A percentile compares a stretch with the other conserved stretches of the same genome.
Conservation (phyloP, 1,140 invertebrate species). For the Berghia stephanieae region DNA sequence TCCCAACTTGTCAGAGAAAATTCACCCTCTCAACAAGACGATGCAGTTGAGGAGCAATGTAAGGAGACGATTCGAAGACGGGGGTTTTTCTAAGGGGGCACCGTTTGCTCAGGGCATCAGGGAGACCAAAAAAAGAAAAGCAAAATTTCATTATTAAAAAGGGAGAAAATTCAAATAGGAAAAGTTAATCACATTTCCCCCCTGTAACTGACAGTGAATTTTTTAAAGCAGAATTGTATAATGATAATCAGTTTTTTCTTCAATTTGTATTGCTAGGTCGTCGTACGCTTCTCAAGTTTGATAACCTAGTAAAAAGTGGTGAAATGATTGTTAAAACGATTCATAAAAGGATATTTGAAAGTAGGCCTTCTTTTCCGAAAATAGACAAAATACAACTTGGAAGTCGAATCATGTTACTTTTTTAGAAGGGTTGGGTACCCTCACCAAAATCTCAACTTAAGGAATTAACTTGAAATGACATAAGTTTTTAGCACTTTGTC, state of each 20-base stretch:
- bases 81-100: slow-evolving; percentile 26
- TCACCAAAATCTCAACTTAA: slow-evolving; percentile 14
- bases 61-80: slow-evolving; percentile 25
- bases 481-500: slow-evolving; percentile 25
- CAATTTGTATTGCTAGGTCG: slow-evolving; percentile 32
- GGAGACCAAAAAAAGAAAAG: slow-evolving; percentile 26
- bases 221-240: slow-evolving; percentile 29
- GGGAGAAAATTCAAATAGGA: slow-evolving; percentile 25
- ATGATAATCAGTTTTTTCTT: slow-evolving; percentile 22
- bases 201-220: slow-evolving; percentile 24
- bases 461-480: slow-evolving; percentile 25
- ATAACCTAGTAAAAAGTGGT: neutral
- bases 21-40: slow-evolving; percentile 27
- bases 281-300: slow-evolving; percentile 21
- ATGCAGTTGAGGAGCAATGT: slow-evolving; percentile 33
- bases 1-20: neutral
- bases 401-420: slow-evolving; percentile 21
- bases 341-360: slow-evolving; percentile 28
- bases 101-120: slow-evolving; percentile 31
- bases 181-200: slow-evolving; percentile 26
- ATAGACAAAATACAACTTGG: slow-evolving; percentile 35
- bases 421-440: slow-evolving; percentile 6
- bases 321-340: slow-evolving; percentile 23
- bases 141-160: slow-evolving; percentile 35
- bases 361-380: slow-evolving; percentile 22